phyloP scores from a whole-genome alignment of 2,888 invertebrate species.

The Taphrorychus bicolor region DNA sequence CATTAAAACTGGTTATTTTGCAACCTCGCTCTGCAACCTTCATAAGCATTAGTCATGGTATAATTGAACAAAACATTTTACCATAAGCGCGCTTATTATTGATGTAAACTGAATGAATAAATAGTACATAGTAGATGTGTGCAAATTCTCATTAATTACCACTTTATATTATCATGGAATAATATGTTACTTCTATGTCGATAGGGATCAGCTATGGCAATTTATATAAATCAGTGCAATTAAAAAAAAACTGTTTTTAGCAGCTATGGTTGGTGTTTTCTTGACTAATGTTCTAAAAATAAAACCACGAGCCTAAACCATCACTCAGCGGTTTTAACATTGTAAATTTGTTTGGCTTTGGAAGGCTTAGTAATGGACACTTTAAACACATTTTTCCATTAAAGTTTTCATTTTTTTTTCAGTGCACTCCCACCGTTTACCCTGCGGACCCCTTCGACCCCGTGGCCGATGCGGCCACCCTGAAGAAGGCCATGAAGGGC shows the following conservation, averaged over 20 bases:
- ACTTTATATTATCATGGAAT: too few species aligned
- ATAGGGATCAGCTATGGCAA: too few species aligned
- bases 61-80: neutral
- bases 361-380: neutral
- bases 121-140: neutral
- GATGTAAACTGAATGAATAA: neutral
- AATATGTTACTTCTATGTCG: too few species aligned
- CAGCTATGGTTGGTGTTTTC: neutral
- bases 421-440: constrained; percentile 90
- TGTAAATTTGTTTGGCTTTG: neutral
- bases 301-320: neutral
- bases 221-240: too few species aligned
- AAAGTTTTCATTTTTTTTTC: constrained; percentile 43
- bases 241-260: too few species aligned
- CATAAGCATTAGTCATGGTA: neutral
- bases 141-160: neutral
- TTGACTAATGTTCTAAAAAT: neutral
- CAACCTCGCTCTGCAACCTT: neutral
- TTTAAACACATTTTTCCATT: neutral
- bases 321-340: neutral
- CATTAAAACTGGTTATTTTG: neutral
- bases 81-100: neutral
- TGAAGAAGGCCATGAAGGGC: constrained; percentile 92
- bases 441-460: constrained; percentile 88
- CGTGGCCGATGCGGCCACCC: constrained; percentile 80